phyloP scores from a whole-genome alignment of 1,140 invertebrate genomes.

The Cheumatopsyche charites region DNA sequence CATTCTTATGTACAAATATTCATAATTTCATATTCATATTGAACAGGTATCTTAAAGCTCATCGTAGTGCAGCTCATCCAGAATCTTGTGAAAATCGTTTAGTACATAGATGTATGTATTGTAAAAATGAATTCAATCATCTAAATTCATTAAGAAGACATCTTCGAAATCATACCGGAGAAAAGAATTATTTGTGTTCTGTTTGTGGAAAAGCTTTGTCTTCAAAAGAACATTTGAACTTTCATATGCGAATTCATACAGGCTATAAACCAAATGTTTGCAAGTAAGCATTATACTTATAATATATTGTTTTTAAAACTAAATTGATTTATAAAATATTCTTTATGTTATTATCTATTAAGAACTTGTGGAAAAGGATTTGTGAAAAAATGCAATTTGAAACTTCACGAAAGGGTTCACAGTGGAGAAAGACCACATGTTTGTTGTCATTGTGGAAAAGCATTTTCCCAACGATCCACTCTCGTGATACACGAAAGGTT shows the following conservation, averaged over 20 bases:
- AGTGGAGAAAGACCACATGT: slow-evolving; percentile 70
- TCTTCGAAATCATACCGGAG: slow-evolving; percentile 67
- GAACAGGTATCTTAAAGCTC: slow-evolving; percentile 53
- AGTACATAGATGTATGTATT: slow-evolving; percentile 57
- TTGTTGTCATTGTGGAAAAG: slow-evolving; percentile 72
- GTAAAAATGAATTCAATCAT: slow-evolving; percentile 60
- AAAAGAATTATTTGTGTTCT: slow-evolving; percentile 68
- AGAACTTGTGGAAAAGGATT: slow-evolving; percentile 68
- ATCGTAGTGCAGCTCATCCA: slow-evolving; percentile 55
- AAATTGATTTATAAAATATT: slow-evolving; percentile 11
- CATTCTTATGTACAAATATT: neutral
- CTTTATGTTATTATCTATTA: slow-evolving; percentile 54
- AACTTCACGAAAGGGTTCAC: slow-evolving; percentile 68
- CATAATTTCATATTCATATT: neutral
- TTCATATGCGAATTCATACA: slow-evolving; percentile 73
- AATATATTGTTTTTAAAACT: slow-evolving; percentile 11
- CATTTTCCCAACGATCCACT: slow-evolving; percentile 79
- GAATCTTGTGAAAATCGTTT: slow-evolving; percentile 52
- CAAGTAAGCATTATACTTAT: slow-evolving; percentile 57
- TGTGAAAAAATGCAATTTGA: slow-evolving; percentile 67
- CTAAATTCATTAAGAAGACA: slow-evolving; percentile 65
- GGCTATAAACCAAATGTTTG: slow-evolving; percentile 76
- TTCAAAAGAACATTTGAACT: slow-evolving; percentile 71
- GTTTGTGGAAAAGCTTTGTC: slow-evolving; percentile 81
- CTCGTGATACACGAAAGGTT: slow-evolving; percentile 74